Evolutionary conservation across 2,113 vertebrate genomes (phyloP).

Genomic region (Guaruba guarouba): DNA sequence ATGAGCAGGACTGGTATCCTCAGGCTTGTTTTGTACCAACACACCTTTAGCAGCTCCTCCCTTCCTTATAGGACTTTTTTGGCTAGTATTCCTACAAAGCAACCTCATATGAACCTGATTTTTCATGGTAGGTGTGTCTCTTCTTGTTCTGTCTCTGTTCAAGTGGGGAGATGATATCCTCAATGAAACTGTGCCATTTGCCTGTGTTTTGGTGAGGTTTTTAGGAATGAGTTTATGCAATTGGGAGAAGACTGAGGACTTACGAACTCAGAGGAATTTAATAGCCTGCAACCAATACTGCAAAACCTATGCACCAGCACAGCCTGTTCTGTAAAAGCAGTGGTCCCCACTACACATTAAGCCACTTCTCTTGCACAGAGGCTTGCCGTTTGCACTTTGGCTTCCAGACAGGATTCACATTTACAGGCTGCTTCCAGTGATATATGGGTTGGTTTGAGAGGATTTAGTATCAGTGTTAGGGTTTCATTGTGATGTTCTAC

Average conservation of each 20-base stretch:
- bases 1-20: not conserved
- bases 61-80: not conserved
- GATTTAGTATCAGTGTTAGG: not conserved
- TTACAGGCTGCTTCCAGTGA: not conserved
- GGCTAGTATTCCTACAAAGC: not conserved
- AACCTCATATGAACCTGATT: not conserved
- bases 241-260: not conserved
- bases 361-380: not conserved
- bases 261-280: not conserved
- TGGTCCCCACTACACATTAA: not conserved
- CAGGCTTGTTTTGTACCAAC: not conserved
- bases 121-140: not conserved
- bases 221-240: not conserved
- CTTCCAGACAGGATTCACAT: constrained; percentile 31
- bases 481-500: not conserved
- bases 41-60: not conserved
- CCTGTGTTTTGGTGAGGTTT: not conserved
- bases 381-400: not conserved
- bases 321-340: not conserved
- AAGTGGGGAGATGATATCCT: not conserved
- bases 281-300: constrained; percentile 31
- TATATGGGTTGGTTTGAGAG: not conserved
- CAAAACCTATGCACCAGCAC: constrained; percentile 35
- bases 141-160: not conserved
- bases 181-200: not conserved